A percentile compares a stretch with the other conserved stretches of the same genome.
These are phyloP conservation scores for Pachymerium ferrugineum DNA, from an alignment of 2,888 invertebrate genomes.

Conservation along the genomic window DNA sequence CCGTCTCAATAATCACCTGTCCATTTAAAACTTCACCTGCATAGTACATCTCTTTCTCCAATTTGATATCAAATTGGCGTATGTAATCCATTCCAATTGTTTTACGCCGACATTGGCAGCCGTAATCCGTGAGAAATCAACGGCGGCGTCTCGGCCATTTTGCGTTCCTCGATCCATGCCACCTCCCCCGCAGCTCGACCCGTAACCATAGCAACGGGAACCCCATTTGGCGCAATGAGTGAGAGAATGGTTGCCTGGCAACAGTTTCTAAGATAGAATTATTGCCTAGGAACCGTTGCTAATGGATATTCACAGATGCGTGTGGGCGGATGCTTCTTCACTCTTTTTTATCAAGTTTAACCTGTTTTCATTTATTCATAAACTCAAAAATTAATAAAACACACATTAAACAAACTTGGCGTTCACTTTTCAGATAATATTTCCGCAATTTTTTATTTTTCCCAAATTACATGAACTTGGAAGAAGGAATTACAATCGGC, in stretches of 20 bases:
- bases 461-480: not conserved
- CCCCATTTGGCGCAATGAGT: not conserved
- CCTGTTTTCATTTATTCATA: no score
- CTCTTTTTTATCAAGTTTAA: not conserved
- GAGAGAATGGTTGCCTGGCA: slow-evolving; percentile 9
- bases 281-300: slow-evolving; percentile 5
- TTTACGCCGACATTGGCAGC: not conserved
- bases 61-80: slow-evolving; percentile 66
- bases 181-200: not conserved
- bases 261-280: slow-evolving; percentile 4
- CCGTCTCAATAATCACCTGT: slow-evolving; percentile 62
- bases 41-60: slow-evolving; percentile 69
- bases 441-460: not conserved
- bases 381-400: no score
- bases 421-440: no score
- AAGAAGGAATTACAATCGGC: not conserved
- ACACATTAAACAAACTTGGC: no score
- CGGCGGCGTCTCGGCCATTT: not conserved
- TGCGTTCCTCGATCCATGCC: slow-evolving; percentile 7
- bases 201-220: not conserved
- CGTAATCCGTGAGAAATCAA: not conserved
- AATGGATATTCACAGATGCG: not conserved
- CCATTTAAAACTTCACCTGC: slow-evolving; percentile 66
- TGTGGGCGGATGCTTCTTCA: not conserved
- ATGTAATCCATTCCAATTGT: slow-evolving; percentile 63